Percentiles rank a stretch among this genome's conserved stretches.
Evolutionary conservation across 2,888 invertebrate genomes (phyloP).

Genomic region (Hydraecia micacea): DNA sequence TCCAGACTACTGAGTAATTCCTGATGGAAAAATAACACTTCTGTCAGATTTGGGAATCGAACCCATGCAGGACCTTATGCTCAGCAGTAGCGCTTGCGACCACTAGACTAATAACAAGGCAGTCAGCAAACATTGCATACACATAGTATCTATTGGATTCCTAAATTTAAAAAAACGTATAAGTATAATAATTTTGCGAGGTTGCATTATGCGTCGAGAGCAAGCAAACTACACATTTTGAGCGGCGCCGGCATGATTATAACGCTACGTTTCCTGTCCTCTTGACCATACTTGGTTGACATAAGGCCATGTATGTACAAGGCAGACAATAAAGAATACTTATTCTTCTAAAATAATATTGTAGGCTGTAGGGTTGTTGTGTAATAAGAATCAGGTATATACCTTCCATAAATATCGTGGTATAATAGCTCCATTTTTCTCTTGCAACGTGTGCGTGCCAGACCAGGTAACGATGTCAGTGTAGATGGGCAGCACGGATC

Average conservation of each 20-base stretch:
- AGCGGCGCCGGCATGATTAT: background rate
- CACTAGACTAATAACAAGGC: background rate
- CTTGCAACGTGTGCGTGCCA: constrained; percentile 52
- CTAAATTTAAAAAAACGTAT: background rate
- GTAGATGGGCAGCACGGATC: constrained; percentile 7
- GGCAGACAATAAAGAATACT: background rate
- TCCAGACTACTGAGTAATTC: background rate
- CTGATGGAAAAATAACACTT: background rate
- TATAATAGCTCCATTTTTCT: constrained; percentile 42
- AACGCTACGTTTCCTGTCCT: background rate
- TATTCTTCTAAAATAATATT: background rate
- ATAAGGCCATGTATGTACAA: background rate
- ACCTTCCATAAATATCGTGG: constrained; percentile 74
- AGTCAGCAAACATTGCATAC: too few relatives aligned
- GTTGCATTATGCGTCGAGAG: background rate
- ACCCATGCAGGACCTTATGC: background rate
- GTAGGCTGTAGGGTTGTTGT: background rate
- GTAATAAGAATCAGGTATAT: background rate
- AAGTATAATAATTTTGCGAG: background rate
- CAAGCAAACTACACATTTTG: background rate
- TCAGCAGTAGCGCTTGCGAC: background rate
- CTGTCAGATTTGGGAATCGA: too few relatives aligned
- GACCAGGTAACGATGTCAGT: constrained; percentile 51
- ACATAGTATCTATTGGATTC: too few relatives aligned
- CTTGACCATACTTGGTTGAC: background rate